Base-by-base conservation (phyloP, 2,113 vertebrate genomes). In the Andinoacara biseriatus region DNA sequence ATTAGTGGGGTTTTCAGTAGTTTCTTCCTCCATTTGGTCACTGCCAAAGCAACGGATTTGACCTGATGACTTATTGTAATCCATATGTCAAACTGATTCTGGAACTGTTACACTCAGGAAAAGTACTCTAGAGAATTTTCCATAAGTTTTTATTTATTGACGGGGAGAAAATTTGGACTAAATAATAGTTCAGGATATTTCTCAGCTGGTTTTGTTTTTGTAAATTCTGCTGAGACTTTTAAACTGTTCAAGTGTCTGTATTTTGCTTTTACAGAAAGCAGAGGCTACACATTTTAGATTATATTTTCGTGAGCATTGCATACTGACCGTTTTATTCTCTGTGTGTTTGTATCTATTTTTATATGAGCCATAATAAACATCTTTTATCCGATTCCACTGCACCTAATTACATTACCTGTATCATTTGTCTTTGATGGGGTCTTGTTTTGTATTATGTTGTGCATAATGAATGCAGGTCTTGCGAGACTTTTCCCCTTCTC, bases 331-430 rank as follows among this genome's bases (percentile, higher is more conserved):
- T 72, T 57, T 63, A 54, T 35, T 31, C 5, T 60, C 14, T 80
- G n/a, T 76, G 2, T 10, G 1, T 83, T 83, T 90, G 11, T 65
- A 11, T 81, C 24, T 86, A 76, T 90, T 92, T 90, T 88, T 92
- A 58, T 86, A 82, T 10, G 18, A 82, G 43, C 74, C 13, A 11
- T 57, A 92, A 92, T 95, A 94, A 94, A 95, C 61, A 49, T 76
- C 13, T 79, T 87, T 90, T 67, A 80, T 88, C 83, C 49, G 63
- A 91, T 82, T 77, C 18, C 60, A 56, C 57, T 54, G 17, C 54
- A 61, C 46, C 59, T 80, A 82, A 88, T 89, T 91, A 49, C 57
- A 74, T 87, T 75, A 90, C 67, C 81, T 88, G 83, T 72, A 74
- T 78, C 26, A 80, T 91, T 83, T 79, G 81, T 90, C 82, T 82